Evolutionary conservation across 2,113 vertebrate species (phyloP).

Genomic region (Cololabis saira): DNA sequence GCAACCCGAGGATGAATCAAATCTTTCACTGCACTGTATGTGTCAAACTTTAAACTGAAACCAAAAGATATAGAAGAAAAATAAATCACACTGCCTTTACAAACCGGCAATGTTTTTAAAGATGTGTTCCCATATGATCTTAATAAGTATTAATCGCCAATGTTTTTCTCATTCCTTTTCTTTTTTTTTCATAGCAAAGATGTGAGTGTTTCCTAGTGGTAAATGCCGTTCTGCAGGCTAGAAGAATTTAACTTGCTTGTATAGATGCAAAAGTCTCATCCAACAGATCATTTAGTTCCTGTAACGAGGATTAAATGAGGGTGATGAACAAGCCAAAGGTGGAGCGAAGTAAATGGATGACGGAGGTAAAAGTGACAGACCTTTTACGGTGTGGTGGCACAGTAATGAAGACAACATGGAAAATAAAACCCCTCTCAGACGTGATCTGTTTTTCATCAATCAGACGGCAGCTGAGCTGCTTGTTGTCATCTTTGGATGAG

Average conservation of each 20-base stretch:
- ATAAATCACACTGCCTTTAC: no score
- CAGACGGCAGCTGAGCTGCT: no score
- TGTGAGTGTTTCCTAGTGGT: neutral
- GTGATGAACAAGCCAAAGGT: neutral
- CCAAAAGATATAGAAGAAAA: no score
- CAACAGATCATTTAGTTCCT: neutral
- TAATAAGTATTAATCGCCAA: no score
- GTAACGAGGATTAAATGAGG: constrained; percentile 5
- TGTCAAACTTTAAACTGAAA: constrained; percentile 1
- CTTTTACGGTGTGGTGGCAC: neutral
- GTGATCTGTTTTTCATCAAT: no score
- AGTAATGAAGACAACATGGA: neutral
- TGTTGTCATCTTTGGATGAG: no score
- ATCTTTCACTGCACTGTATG: neutral
- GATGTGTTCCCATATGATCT: no score
- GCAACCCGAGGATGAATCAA: constrained; percentile 27
- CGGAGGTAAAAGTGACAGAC: neutral
- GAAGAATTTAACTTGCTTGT: no score
- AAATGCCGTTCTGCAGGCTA: neutral
- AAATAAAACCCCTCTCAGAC: no score
- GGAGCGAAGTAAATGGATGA: neutral
- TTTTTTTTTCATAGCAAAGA: no score
- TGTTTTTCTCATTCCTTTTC: no score
- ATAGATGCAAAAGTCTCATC: neutral
- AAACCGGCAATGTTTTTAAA: no score